phyloP scores from a whole-genome alignment of 2,113 vertebrate species.

The Actenoides hombroni region DNA sequence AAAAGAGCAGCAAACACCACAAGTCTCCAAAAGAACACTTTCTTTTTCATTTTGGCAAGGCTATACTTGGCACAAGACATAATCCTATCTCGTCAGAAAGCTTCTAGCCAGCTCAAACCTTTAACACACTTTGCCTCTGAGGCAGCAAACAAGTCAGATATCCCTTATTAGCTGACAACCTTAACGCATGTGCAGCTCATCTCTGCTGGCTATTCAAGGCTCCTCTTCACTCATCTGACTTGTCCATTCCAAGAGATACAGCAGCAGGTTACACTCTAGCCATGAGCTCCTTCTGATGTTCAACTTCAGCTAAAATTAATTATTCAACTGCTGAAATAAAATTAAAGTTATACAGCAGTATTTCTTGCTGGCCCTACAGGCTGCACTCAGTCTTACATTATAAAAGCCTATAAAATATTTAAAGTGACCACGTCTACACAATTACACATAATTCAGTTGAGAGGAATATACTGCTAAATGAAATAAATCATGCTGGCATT shows the following conservation, averaged over 20 bases:
- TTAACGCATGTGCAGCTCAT: accelerated
- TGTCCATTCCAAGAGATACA: background rate
- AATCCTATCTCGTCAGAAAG: background rate
- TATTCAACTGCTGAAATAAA: slow-evolving; percentile 48
- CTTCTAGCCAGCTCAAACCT: background rate
- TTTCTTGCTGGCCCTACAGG: slow-evolving; percentile 46
- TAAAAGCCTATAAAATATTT: slow-evolving; percentile 70
- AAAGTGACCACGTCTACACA: slow-evolving; percentile 59
- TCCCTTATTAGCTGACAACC: background rate
- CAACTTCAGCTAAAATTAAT: slow-evolving; percentile 33
- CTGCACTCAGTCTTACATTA: slow-evolving; percentile 29
- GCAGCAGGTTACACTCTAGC: background rate
- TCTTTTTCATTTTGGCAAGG: background rate
- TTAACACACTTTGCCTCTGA: background rate
- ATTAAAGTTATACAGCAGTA: slow-evolving; percentile 31
- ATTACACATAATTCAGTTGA: slow-evolving; percentile 54
- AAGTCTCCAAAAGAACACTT: background rate
- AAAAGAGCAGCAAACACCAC: background rate
- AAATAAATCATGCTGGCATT: slow-evolving; percentile 33
- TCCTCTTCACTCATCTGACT: background rate
- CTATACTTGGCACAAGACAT: background rate
- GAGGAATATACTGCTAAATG: slow-evolving; percentile 18
- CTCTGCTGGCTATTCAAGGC: background rate
- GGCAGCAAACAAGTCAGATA: background rate
- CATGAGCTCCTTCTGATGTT: background rate